Evolutionary conservation across 2,888 invertebrate genomes (phyloP).

Genomic region (Synergus japonicus): DNA sequence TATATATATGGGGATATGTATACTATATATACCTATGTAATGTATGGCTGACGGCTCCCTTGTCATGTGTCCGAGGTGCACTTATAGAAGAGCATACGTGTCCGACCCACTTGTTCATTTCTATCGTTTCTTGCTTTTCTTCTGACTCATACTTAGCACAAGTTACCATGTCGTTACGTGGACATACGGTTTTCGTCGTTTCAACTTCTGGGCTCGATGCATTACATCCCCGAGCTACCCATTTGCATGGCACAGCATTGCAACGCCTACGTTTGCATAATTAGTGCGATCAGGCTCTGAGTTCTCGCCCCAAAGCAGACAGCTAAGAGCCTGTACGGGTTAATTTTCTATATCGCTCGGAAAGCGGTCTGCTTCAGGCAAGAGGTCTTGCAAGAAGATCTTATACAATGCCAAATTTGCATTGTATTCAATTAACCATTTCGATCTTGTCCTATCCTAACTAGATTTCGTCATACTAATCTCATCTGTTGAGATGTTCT

Average conservation of each 20-base stretch:
- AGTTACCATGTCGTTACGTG: slow-evolving; percentile 42
- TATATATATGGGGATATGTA: slow-evolving; percentile 12
- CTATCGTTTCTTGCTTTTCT: slow-evolving; percentile 50
- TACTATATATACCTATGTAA: background rate
- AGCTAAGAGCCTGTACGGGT: slow-evolving; percentile 38
- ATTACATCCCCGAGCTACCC: slow-evolving; percentile 25
- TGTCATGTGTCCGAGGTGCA: slow-evolving; percentile 50
- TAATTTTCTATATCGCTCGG: slow-evolving; percentile 39
- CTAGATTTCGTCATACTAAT: slow-evolving; percentile 7
- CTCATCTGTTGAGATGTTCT: background rate
- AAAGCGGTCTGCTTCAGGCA: slow-evolving; percentile 36
- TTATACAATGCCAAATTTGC: slow-evolving; percentile 34
- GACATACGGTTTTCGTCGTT: slow-evolving; percentile 39
- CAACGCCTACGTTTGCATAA: slow-evolving; percentile 40
- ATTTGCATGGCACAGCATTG: slow-evolving; percentile 39
- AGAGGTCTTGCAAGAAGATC: slow-evolving; percentile 33
- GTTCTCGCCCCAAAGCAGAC: slow-evolving; percentile 40
- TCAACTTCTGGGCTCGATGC: slow-evolving; percentile 40
- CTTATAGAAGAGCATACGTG: slow-evolving; percentile 64
- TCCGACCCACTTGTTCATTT: slow-evolving; percentile 65
- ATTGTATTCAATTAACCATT: slow-evolving; percentile 37
- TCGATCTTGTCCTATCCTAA: slow-evolving; percentile 10
- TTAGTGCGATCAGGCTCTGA: slow-evolving; percentile 40
- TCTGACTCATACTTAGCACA: slow-evolving; percentile 46
- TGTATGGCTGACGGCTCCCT: slow-evolving; percentile 36